A percentile compares a stretch with the other conserved stretches of the same genome.
phyloP scores from a whole-genome alignment of 92 coral and sea anemone species.

The Chrysogorgia sp. region DNA sequence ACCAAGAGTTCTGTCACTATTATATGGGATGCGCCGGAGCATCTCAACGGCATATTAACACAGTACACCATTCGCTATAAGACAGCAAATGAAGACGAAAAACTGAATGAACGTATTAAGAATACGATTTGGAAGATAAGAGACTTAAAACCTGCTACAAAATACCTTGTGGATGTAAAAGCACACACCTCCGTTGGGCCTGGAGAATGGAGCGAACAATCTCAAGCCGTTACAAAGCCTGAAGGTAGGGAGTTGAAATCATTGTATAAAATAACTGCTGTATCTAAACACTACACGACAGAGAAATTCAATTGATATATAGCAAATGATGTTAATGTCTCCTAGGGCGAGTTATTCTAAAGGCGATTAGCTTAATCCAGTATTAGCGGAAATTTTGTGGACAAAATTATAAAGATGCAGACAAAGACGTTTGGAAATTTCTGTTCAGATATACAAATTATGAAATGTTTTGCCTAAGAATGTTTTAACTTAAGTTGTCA shows the following conservation, averaged over 20 bases:
- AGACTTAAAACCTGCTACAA: slow-evolving; percentile 31
- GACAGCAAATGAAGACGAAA: not conserved
- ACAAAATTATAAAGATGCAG: no score
- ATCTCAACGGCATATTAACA: slow-evolving; percentile 16
- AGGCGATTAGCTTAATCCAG: no score
- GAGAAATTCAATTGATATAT: no score
- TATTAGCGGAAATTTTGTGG: no score
- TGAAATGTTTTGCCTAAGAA: no score
- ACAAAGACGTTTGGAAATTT: no score
- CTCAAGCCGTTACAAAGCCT: not conserved
- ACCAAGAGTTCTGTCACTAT: slow-evolving; percentile 25
- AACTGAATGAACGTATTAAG: not conserved
- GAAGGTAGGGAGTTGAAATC: not conserved
- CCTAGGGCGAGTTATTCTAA: no score
- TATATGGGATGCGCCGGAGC: slow-evolving; percentile 52
- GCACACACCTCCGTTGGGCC: slow-evolving; percentile 50
- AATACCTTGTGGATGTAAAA: slow-evolving; percentile 41
- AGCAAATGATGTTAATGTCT: no score
- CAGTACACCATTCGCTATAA: slow-evolving; percentile 31
- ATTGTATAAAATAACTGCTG: no score
- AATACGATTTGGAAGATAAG: slow-evolving; percentile 5
- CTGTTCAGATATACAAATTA: no score
- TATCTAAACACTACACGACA: no score
- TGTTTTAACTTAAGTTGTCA: no score
- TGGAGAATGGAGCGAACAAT: slow-evolving; percentile 32